Evolutionary conservation across 2,113 vertebrate species (phyloP).

Genomic region (Taxidea taxus): DNA sequence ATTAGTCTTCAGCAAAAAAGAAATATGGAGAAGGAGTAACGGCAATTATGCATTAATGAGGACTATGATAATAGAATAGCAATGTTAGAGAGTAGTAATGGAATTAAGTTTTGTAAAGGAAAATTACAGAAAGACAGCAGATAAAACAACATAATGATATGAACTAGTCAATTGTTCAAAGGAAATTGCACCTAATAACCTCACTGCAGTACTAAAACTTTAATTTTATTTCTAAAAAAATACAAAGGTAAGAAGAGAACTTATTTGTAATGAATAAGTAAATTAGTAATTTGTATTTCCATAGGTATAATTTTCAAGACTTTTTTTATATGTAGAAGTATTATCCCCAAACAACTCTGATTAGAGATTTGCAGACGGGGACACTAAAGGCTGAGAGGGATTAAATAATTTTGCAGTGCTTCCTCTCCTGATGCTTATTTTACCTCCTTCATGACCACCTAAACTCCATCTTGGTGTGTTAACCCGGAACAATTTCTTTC

Average conservation of each 20-base stretch:
- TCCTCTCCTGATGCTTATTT: neutral
- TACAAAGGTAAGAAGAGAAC: neutral
- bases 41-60: slow-evolving; percentile 37
- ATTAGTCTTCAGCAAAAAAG: slow-evolving; percentile 23
- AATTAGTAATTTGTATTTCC: neutral
- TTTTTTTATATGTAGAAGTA: neutral
- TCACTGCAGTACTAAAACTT: neutral
- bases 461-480: neutral
- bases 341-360: neutral
- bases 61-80: neutral
- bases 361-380: neutral
- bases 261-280: neutral
- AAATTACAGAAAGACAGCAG: slow-evolving; percentile 14
- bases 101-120: slow-evolving; percentile 45
- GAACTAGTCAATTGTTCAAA: neutral
- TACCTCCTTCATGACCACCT: neutral
- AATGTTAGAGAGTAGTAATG: neutral
- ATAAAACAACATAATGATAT: slow-evolving; percentile 2
- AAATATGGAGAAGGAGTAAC: neutral
- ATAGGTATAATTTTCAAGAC: neutral
- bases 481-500: neutral
- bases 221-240: slow-evolving; percentile 19
- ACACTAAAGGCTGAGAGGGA: neutral
- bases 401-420: neutral
- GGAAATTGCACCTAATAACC: neutral